Percentiles rank a stretch among this genome's conserved stretches.
Evolutionary conservation across 2,888 invertebrate species (phyloP).

Genomic region (Napeogenes sylphis): DNA sequence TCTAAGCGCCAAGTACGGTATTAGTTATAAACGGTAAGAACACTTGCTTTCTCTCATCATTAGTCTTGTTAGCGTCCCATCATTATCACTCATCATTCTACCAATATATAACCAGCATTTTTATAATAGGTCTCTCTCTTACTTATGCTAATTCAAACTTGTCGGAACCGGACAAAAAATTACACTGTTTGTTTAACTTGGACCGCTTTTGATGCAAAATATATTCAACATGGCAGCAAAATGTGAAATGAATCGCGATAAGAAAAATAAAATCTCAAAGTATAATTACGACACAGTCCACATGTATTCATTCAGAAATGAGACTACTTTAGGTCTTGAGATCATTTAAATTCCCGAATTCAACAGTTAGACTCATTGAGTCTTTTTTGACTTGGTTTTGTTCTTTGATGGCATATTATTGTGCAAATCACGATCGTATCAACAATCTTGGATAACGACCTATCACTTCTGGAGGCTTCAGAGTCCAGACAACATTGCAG

Average conservation of each 20-base stretch:
- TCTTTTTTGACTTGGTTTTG: conserved; percentile 23
- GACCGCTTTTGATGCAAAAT: conserved; percentile 15
- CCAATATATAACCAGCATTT: conserved; percentile 12
- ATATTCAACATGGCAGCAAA: conserved; percentile 14
- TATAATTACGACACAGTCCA: conserved; percentile 6
- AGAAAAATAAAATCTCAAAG: conserved; percentile 5
- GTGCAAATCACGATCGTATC: conserved; percentile 31
- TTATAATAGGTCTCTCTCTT: conserved; percentile 6
- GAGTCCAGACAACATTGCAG: conserved; percentile 4
- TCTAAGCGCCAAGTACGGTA: conserved; percentile 1
- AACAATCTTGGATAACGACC: conserved; percentile 30
- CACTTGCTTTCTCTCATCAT: conserved; percentile 40
- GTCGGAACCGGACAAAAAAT: conserved; percentile 1
- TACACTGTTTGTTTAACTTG: conserved; percentile 6
- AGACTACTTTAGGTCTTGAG: conserved; percentile 14
- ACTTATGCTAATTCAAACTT: conserved; percentile 2
- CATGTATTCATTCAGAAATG: conserved; percentile 24
- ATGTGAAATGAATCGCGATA: conserved; percentile 11
- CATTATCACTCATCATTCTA: conserved; percentile 48
- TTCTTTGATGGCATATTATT: conserved; percentile 29
- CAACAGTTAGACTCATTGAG: conserved; percentile 27
- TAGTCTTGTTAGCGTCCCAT: conserved; percentile 46
- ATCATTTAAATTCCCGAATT: conserved; percentile 28
- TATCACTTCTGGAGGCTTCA: conserved; percentile 7
- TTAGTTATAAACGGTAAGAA: conserved; percentile 4